A percentile compares a stretch with the other conserved stretches of the same genome.
phyloP scores from a whole-genome alignment of 2,888 invertebrate species.

The Parascotia fuliginaria region DNA sequence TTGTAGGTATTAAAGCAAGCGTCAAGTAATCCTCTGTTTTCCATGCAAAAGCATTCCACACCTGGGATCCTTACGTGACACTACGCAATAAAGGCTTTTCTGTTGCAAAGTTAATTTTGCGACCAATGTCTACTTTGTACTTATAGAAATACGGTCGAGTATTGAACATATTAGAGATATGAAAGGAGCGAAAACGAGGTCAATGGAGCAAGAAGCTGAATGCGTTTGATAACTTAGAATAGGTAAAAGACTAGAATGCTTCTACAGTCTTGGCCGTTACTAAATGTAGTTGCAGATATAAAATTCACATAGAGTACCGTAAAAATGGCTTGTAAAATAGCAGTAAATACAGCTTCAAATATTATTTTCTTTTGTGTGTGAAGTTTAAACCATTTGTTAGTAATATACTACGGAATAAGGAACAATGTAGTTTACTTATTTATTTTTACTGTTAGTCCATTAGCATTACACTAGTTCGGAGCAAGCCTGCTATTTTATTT shows the following conservation, averaged over 20 bases:
- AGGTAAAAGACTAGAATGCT: conserved; percentile 35
- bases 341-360: too few species aligned
- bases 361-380: too few species aligned
- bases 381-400: too few species aligned
- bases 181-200: conserved; percentile 57
- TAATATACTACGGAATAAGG: too few species aligned
- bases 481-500: too few species aligned
- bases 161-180: conserved; percentile 23
- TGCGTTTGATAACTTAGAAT: conserved; percentile 61
- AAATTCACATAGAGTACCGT: conserved; percentile 9
- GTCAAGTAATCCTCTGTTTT: conserved; percentile 72
- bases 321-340: neutral
- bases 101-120: conserved; percentile 41
- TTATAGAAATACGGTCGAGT: conserved; percentile 36
- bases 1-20: conserved; percentile 63
- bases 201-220: conserved; percentile 77
- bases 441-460: too few species aligned
- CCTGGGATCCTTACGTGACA: conserved; percentile 80
- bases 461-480: too few species aligned
- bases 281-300: conserved; percentile 36
- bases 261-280: conserved; percentile 15
- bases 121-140: conserved; percentile 34
- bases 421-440: too few species aligned
- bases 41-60: conserved; percentile 78
- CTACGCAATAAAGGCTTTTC: conserved; percentile 71